These are phyloP conservation scores for Sitodiplosis mosellana DNA, from an alignment of 1,140 invertebrate species.

Conservation along the genomic window DNA sequence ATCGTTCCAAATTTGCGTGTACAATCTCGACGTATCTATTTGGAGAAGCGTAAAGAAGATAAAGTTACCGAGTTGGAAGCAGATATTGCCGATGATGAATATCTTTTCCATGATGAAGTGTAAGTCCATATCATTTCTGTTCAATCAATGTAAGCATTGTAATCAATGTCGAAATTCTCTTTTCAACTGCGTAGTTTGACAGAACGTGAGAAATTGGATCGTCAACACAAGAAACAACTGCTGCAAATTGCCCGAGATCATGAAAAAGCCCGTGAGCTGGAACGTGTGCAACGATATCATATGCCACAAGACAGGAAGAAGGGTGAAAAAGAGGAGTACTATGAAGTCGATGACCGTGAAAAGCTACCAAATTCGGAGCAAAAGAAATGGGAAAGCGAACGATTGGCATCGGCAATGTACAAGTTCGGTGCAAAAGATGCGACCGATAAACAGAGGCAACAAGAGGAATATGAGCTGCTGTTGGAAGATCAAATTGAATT, in stretches of 20 bases:
- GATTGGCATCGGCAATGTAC: constrained; percentile 81
- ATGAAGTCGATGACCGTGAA: constrained; percentile 77
- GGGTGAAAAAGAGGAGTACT: constrained; percentile 52
- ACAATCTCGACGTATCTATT: constrained; percentile 83
- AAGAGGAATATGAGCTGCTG: constrained; percentile 82
- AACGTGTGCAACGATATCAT: constrained; percentile 81
- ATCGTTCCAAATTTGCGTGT: constrained; percentile 73
- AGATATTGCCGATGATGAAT: constrained; percentile 92
- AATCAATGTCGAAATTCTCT: constrained; percentile 2
- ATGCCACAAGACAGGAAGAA: constrained; percentile 72
- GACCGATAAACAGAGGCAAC: constrained; percentile 32
- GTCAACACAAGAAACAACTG: constrained; percentile 82
- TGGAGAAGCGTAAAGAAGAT: constrained; percentile 89
- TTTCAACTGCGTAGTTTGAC: constrained; percentile 50
- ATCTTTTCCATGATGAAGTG: constrained; percentile 75
- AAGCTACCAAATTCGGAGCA: constrained; percentile 82
- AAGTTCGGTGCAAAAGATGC: constrained; percentile 72
- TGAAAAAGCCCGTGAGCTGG: constrained; percentile 78
- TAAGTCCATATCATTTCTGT: constrained; percentile 31
- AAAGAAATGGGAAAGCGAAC: constrained; percentile 95
- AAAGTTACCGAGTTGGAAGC: constrained; percentile 91
- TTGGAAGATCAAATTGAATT: constrained; percentile 96
- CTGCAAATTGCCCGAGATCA: constrained; percentile 86
- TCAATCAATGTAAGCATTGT: too few species aligned
- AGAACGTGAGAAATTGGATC: constrained; percentile 60